Base-by-base conservation (phyloP, 2,888 invertebrate species). In the Lymantria dispar region DNA sequence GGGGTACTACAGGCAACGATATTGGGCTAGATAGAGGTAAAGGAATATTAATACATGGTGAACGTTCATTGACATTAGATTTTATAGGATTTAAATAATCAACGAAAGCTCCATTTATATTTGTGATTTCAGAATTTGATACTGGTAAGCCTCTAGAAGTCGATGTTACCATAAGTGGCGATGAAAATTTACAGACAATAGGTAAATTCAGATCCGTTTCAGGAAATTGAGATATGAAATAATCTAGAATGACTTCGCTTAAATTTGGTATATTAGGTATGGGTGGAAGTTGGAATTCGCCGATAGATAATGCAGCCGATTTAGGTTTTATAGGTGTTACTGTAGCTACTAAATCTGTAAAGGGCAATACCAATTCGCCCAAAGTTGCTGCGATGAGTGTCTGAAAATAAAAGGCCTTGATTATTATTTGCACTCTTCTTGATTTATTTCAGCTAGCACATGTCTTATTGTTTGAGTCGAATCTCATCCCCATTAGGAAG, bases 271-370 rank as follows among this genome's bases (percentile, higher is more conserved):
- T 13, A 5, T 29, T 3, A 31, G 38, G 3, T 12, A 50, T 9
- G 12, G 46, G 0, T 13, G 40, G n/a, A 12, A 37, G 13, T 15
- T 30, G n/a, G 7, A 12, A 22, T 14, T 40, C 13, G 8, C 30
- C 11, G 38, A 7, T 43, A 41, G 9, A 40, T 0, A 48, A 0
- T 11, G 48, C 0, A 22, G 42, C 31, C 0, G 60, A 45, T 7
- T 40, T 52, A 0, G 60, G 56, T 22, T 55, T 62, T 0, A 53
- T n/a, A 36, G 59, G 50, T 8, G 46, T 64, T 1, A 60, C 59
- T 46, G 39, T 54, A 3, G 43, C 63, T n/a, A 39, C 15, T 0
- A 40, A 12, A 15, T 53, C 54, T 37, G 51, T 8, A 0, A 45
- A 45, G 9, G 63, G 52, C 1, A 49, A 9, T 0, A 30, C 43